Evolutionary conservation across 2,888 invertebrate genomes (phyloP).

Genomic region (Ormyrus thymus): DNA sequence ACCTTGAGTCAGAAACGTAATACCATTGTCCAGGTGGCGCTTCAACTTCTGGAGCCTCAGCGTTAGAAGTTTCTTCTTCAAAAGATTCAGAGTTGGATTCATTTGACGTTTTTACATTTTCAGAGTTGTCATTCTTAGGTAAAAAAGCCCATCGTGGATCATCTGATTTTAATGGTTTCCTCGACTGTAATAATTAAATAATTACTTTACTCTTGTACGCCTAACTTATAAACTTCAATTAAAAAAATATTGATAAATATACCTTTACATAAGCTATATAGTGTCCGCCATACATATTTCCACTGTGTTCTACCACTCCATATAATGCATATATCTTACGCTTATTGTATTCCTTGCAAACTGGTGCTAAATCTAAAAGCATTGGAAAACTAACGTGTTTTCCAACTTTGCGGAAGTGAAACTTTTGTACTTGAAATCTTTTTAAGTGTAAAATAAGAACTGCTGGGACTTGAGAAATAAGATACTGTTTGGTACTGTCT

Average conservation of each 20-base stretch:
- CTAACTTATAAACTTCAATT: neutral
- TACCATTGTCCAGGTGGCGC: conserved; percentile 91
- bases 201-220: neutral
- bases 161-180: conserved; percentile 79
- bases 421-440: conserved; percentile 87
- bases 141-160: conserved; percentile 85
- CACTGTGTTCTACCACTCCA: conserved; percentile 96
- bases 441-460: conserved; percentile 96
- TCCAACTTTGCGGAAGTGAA: conserved; percentile 86
- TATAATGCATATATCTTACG: conserved; percentile 89
- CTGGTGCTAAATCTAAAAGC: conserved; percentile 91
- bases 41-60: conserved; percentile 70
- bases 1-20: conserved; percentile 91
- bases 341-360: conserved; percentile 83
- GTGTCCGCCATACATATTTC: conserved; percentile 91
- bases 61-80: conserved; percentile 70
- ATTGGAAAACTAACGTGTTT: conserved; percentile 92
- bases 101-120: conserved; percentile 60
- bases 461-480: conserved; percentile 93
- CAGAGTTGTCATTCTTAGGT: conserved; percentile 75
- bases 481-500: conserved; percentile 88
- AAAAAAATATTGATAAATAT: neutral
- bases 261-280: conserved; percentile 98
- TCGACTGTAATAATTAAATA: conserved; percentile 63
- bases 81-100: conserved; percentile 75